phyloP scores from a whole-genome alignment of 92 coral and sea anemone species.

The Umimayanthus chanpuru region DNA sequence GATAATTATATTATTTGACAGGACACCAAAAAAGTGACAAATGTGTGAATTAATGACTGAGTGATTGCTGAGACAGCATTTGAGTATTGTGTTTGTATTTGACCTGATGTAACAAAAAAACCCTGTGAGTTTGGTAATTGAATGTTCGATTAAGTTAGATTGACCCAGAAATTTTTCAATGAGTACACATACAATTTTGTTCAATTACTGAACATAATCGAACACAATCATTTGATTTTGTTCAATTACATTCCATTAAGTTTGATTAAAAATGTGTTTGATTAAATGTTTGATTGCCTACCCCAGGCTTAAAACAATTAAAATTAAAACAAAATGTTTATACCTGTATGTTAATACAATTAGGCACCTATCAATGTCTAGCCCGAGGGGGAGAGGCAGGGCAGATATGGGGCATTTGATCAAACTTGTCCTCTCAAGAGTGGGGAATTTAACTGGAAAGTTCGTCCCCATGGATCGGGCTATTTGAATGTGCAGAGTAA shows the following conservation, averaged over 20 bases:
- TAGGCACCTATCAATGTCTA: too few species aligned
- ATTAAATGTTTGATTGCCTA: background rate
- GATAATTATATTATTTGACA: constrained; percentile 19
- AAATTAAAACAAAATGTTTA: too few species aligned
- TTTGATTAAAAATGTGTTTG: background rate
- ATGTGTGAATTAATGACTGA: constrained; percentile 9
- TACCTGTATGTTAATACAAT: too few species aligned
- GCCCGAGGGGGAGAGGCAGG: too few species aligned
- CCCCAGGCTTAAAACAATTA: too few species aligned
- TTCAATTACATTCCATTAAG: background rate
- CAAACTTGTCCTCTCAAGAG: too few species aligned
- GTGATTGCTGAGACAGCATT: constrained; percentile 1
- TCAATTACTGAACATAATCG: background rate
- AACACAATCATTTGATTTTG: background rate
- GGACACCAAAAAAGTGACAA: background rate
- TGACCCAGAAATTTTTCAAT: background rate
- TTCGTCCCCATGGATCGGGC: too few species aligned
- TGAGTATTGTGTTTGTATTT: background rate
- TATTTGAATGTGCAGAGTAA: too few species aligned
- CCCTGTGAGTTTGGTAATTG: background rate
- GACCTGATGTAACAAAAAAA: constrained; percentile 2
- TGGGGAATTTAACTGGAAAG: too few species aligned
- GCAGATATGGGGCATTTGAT: too few species aligned
- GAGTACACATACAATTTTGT: background rate
- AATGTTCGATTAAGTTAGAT: background rate